phyloP scores from a whole-genome alignment of 1,140 invertebrate genomes.

The Hyposmocoma kahamanoa region DNA sequence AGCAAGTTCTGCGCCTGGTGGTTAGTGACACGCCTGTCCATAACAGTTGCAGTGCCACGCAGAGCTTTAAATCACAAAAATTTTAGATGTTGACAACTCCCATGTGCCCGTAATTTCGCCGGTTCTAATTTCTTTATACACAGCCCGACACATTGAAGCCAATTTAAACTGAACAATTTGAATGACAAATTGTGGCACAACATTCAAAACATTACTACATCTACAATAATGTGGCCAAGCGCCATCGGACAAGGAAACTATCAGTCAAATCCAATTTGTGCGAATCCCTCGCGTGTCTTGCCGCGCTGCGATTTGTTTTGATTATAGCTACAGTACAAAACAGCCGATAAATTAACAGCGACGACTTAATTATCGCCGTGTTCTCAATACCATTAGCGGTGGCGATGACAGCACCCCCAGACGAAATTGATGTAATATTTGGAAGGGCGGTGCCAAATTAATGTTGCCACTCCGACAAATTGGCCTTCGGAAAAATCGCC shows the following conservation, averaged over 20 bases:
- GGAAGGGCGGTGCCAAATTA: slow-evolving; percentile 43
- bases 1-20: too few relatives aligned
- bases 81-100: too few relatives aligned
- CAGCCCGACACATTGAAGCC: too few relatives aligned
- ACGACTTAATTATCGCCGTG: slow-evolving; percentile 63
- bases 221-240: too few relatives aligned
- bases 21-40: too few relatives aligned
- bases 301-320: slow-evolving; percentile 57
- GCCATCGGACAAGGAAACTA: background rate
- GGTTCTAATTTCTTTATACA: too few relatives aligned
- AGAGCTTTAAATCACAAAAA: too few relatives aligned
- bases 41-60: too few relatives aligned
- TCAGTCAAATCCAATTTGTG: slow-evolving; percentile 41
- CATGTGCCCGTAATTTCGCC: too few relatives aligned
- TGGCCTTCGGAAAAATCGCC: slow-evolving; percentile 15
- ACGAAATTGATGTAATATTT: slow-evolving; percentile 54
- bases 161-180: too few relatives aligned
- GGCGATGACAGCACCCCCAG: slow-evolving; percentile 44
- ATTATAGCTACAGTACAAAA: slow-evolving; percentile 48
- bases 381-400: slow-evolving; percentile 65
- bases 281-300: slow-evolving; percentile 50
- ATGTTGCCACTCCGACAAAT: slow-evolving; percentile 34
- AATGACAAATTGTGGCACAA: too few relatives aligned
- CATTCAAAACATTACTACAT: background rate
- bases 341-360: slow-evolving; percentile 50